These are phyloP conservation scores for Melieria picta DNA, from an alignment of 2,888 invertebrate genomes.

Conservation along the genomic window DNA sequence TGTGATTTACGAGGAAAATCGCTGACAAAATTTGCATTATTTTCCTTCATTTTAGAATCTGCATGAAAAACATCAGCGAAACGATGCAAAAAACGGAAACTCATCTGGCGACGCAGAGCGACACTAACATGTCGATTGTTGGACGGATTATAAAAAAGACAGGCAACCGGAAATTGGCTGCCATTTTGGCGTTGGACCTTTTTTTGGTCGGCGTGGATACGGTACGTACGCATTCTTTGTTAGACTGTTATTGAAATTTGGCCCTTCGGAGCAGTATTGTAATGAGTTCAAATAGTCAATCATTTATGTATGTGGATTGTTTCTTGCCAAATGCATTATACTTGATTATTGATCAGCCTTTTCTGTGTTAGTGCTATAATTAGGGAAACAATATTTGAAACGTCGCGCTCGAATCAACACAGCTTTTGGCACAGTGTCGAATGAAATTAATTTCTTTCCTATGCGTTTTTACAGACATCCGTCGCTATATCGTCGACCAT, in stretches of 20 bases:
- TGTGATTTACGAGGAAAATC: background rate
- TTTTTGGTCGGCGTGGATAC: constrained; percentile 85
- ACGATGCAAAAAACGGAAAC: constrained; percentile 68
- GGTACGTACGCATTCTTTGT: constrained; percentile 59
- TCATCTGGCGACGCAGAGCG: constrained; percentile 50
- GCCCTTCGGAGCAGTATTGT: no score
- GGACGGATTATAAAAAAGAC: constrained; percentile 70
- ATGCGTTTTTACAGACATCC: constrained; percentile 70
- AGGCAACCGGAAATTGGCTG: constrained; percentile 71
- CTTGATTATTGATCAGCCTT: no score
- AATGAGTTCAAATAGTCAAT: no score
- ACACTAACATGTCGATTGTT: constrained; percentile 69
- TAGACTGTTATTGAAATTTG: no score
- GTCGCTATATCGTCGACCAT: constrained; percentile 80
- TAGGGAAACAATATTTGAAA: no score
- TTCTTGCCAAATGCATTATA: no score
- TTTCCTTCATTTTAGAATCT: constrained; percentile 64
- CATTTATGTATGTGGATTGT: no score
- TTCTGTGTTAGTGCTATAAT: no score
- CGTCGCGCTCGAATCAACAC: background rate
- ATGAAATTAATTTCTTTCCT: background rate
- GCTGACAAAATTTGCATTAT: background rate
- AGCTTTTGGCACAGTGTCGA: no score
- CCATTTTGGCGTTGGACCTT: constrained; percentile 80
- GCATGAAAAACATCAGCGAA: constrained; percentile 70